phyloP scores from a whole-genome alignment of 2,113 vertebrate genomes.

The Aptenodytes forsteri region DNA sequence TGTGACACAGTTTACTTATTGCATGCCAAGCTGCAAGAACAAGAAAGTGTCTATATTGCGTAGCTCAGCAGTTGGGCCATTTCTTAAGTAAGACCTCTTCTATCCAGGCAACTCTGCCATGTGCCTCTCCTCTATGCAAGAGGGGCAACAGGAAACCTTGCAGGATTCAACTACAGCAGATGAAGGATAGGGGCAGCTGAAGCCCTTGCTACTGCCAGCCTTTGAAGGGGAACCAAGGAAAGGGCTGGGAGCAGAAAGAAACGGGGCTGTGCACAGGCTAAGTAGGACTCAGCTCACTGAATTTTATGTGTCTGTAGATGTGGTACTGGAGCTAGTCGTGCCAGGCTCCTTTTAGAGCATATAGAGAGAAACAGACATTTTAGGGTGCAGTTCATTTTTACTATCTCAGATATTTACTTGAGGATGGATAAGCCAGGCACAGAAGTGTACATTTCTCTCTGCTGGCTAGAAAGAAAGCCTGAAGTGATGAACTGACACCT shows the following conservation, averaged over 20 bases:
- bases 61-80: background rate
- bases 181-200: background rate
- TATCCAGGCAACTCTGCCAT: background rate
- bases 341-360: background rate
- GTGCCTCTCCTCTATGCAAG: background rate
- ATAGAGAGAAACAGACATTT: background rate
- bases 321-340: background rate
- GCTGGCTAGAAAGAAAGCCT: background rate
- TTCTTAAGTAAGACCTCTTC: background rate
- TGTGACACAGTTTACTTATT: background rate
- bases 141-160: background rate
- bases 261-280: background rate
- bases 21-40: background rate
- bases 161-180: background rate
- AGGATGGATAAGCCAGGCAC: background rate
- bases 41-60: background rate
- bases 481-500: background rate
- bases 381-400: background rate
- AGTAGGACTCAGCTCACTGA: background rate
- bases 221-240: background rate
- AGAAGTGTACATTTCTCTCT: background rate
- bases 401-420: background rate
- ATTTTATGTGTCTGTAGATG: background rate
- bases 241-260: background rate
- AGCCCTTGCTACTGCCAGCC: background rate